Conservation (phyloP, 1,140 invertebrate genomes). For the Drosophila mauritiana region DNA sequence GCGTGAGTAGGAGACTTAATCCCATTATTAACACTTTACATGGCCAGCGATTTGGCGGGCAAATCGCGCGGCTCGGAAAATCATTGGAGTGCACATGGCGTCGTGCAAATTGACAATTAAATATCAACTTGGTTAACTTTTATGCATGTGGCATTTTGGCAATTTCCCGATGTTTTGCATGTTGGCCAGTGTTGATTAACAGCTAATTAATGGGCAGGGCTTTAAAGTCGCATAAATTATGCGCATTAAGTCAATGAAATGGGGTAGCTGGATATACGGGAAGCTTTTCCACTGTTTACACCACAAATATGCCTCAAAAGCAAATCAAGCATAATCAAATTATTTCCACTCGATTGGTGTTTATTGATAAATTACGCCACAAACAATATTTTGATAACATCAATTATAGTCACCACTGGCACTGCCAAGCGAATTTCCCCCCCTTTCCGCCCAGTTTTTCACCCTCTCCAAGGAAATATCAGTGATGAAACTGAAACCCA, state of each 20-base stretch:
- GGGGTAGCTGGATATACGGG: background rate
- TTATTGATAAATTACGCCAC: constrained; percentile 84
- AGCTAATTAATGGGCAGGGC: constrained; percentile 65
- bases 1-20: constrained; percentile 15
- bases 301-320: constrained; percentile 82
- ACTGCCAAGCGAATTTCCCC: constrained; percentile 33
- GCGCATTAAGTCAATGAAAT: constrained; percentile 55
- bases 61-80: constrained; percentile 22
- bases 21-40: constrained; percentile 54
- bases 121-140: constrained; percentile 62
- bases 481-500: constrained; percentile 16
- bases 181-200: constrained; percentile 61
- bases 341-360: constrained; percentile 84
- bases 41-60: constrained; percentile 39
- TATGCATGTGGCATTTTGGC: constrained; percentile 32
- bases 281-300: constrained; percentile 58
- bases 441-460: constrained; percentile 13
- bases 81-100: constrained; percentile 30
- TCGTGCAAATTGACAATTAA: constrained; percentile 65
- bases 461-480: constrained; percentile 12
- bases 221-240: constrained; percentile 68
- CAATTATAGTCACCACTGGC: constrained; percentile 81
- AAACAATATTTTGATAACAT: constrained; percentile 85
- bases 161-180: constrained; percentile 3
- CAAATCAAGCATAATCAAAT: constrained; percentile 84